Percentiles rank a stretch among this genome's conserved stretches.
Conservation (phyloP, 2,797 vertebrate species). For the Melanotaenia trifasciata region DNA sequence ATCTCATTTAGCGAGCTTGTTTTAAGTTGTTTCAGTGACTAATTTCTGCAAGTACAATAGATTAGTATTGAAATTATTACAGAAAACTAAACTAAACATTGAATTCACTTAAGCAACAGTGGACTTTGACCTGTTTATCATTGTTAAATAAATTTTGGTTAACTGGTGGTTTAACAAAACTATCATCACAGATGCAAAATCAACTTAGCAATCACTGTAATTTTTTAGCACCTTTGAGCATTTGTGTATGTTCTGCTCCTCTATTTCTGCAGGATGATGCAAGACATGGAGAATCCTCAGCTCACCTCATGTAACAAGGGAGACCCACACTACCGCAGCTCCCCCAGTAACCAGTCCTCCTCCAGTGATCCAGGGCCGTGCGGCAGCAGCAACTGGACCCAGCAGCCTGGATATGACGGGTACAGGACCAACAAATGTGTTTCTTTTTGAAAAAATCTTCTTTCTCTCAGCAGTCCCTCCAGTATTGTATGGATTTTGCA, state of each 20-base stretch:
- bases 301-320: slow-evolving; percentile 75
- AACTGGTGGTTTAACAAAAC: not conserved
- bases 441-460: slow-evolving; percentile 10
- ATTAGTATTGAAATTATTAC: not conserved
- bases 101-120: not conserved
- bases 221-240: not conserved
- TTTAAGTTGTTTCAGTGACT: not conserved
- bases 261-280: slow-evolving; percentile 62
- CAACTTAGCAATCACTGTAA: no score
- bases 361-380: slow-evolving; percentile 96
- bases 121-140: not conserved
- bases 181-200: not conserved
- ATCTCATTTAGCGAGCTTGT: slow-evolving; percentile 7
- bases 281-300: slow-evolving; percentile 75
- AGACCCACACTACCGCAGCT: slow-evolving; percentile 91
- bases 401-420: slow-evolving; percentile 93
- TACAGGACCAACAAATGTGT: slow-evolving; percentile 62
- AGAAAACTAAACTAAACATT: not conserved
- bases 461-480: slow-evolving; percentile 2
- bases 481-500: slow-evolving; percentile 29
- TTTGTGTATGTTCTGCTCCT: not conserved
- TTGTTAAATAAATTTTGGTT: not conserved
- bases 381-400: slow-evolving; percentile 91
- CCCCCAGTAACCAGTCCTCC: slow-evolving; percentile 97
- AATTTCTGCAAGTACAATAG: slow-evolving; percentile 1